These are phyloP conservation scores for Lutjanus erythropterus DNA, from an alignment of 2,113 vertebrate species.

Conservation along the genomic window DNA sequence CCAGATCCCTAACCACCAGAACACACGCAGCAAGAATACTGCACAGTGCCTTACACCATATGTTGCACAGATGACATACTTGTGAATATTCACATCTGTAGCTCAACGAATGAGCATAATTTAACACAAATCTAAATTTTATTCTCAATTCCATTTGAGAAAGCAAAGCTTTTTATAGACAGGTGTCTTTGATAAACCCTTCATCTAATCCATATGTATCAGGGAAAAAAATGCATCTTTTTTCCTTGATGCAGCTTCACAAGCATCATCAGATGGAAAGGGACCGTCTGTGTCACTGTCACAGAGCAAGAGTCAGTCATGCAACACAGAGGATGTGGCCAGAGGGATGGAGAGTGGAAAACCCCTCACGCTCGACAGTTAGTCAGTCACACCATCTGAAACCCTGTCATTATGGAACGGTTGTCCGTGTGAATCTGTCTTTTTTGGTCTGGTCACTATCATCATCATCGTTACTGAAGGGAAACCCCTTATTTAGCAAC, in stretches of 20 bases:
- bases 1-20: no score
- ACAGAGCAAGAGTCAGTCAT: constrained; percentile 34
- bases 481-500: constrained; percentile 23
- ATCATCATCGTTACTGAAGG: constrained; percentile 24
- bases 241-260: not conserved
- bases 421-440: constrained; percentile 2
- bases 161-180: not conserved
- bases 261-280: not conserved
- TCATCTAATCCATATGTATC: not conserved
- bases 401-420: constrained; percentile 17
- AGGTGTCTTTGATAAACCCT: not conserved
- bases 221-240: not conserved
- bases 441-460: not conserved
- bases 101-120: not conserved
- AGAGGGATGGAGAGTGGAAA: not conserved
- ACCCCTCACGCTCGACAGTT: not conserved
- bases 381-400: constrained; percentile 7
- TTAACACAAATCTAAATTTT: no score
- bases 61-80: no score
- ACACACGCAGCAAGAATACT: no score
- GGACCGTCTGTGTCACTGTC: constrained; percentile 11
- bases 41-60: no score
- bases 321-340: constrained; percentile 10
- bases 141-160: not conserved
- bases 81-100: not conserved